These are phyloP conservation scores for Ephestia elutella DNA, from an alignment of 1,140 invertebrate genomes.

Conservation along the genomic window DNA sequence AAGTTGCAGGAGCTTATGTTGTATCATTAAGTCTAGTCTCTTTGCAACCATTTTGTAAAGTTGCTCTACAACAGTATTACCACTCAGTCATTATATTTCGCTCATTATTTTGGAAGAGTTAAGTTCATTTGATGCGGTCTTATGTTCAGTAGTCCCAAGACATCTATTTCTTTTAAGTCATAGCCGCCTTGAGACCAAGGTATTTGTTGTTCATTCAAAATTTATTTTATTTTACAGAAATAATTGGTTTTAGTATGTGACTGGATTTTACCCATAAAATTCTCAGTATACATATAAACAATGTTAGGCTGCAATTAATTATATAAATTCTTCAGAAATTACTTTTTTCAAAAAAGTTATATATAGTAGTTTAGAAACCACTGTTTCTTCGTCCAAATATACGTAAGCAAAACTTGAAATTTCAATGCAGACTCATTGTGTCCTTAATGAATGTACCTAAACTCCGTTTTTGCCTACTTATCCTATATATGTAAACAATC, in stretches of 20 bases:
- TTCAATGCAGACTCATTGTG: too few species aligned
- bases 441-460: too few species aligned
- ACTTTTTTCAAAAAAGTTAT: too few species aligned
- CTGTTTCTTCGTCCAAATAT: too few species aligned
- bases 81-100: not conserved
- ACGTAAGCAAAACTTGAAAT: too few species aligned
- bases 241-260: not conserved
- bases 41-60: constrained; percentile 1
- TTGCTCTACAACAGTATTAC: not conserved
- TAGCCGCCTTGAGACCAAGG: constrained; percentile 22
- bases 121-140: constrained; percentile 15
- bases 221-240: not conserved
- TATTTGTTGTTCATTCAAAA: constrained; percentile 12
- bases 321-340: too few species aligned
- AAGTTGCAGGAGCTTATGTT: too few species aligned
- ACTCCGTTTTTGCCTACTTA: too few species aligned
- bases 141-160: constrained; percentile 18
- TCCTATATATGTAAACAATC: too few species aligned
- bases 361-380: too few species aligned
- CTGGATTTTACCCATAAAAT: not conserved
- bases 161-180: constrained; percentile 24
- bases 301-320: too few species aligned
- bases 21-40: not conserved
- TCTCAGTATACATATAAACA: too few species aligned
- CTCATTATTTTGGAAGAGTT: not conserved